Evolutionary conservation across 1,140 invertebrate species (phyloP), one percentile per base, ranked within the genome.

Genomic region (Drosophila lacteicornis): DNA sequence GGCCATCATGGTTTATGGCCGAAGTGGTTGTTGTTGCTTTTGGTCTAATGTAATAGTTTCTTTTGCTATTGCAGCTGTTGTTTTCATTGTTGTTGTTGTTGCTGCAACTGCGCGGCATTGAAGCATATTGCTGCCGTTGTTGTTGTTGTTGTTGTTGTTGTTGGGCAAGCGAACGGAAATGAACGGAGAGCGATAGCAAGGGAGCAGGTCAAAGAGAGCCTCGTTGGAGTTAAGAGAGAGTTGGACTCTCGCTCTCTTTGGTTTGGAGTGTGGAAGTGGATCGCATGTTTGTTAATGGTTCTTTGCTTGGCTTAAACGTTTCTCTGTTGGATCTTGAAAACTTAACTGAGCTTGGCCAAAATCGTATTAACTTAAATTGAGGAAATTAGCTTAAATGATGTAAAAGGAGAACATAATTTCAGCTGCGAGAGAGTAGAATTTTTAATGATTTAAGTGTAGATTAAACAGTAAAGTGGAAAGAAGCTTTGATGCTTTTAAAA

Each of bases 1-100:
- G 84, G 80, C 83, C 80, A 88, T 88, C 84, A 83, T 80, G 84
- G 80, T 82, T 83, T 83, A 87, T 87, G 76, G 83, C 59, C 57
- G 36, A 40, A 13, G 51, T 38, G 38, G 33, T 55, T 40, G 53
- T 61, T 25, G 25, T 11, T 62, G 59, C 59, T 53, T 27, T 56
- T 60, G 83, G 76, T 56, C 73, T 77, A 78, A 82, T 87, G 84
- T 83, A 87, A 88, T 87, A 87, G 80, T 83, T 88, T 69, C 79
- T 73, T 22, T 56, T 55, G 75, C 66, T 61, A 80, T 83, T 82
- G 83, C 83, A 87, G 66, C 80, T 80, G 82, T 75, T 81, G 66
- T 84, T 85, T 51, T 71, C 51, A 62, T 19, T 33, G 40, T 51
- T 33, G 46, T 78, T 50, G 42, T 47, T 67, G 59, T 75, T 61